Conservation (phyloP, 2,797 vertebrate species). For the Takifugu ocellatus region DNA sequence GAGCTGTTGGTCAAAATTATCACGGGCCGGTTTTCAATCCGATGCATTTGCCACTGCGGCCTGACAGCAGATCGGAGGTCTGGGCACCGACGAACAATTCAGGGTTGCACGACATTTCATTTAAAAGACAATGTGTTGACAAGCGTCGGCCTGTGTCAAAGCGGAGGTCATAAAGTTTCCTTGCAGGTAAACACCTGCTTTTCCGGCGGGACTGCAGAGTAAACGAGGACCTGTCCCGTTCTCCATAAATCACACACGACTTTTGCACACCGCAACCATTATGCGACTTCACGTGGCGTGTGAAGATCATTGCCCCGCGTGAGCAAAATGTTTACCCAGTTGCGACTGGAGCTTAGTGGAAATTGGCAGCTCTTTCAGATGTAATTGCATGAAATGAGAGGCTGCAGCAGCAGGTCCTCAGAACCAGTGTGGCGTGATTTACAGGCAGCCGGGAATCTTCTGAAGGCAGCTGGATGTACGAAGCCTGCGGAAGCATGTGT, state of each 20-base stretch:
- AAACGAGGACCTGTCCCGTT: not conserved
- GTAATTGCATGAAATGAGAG: slow-evolving; percentile 68
- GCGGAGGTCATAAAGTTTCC: not conserved
- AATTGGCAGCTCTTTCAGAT: slow-evolving; percentile 47
- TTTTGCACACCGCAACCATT: not conserved
- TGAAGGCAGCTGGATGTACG: slow-evolving; percentile 56
- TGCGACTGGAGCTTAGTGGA: slow-evolving; percentile 35
- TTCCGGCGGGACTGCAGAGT: not conserved
- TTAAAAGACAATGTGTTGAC: not conserved
- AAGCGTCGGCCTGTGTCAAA: slow-evolving; percentile 3
- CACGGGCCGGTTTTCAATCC: slow-evolving; percentile 25
- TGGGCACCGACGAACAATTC: slow-evolving; percentile 25
- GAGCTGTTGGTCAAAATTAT: slow-evolving; percentile 38
- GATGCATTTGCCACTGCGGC: slow-evolving; percentile 28
- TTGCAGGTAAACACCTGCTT: slow-evolving; percentile 7
- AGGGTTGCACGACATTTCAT: slow-evolving; percentile 20
- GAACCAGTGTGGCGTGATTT: slow-evolving; percentile 64
- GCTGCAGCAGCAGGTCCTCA: slow-evolving; percentile 60
- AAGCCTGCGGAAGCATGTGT: slow-evolving; percentile 38
- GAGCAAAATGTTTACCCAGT: slow-evolving; percentile 52
- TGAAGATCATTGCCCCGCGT: slow-evolving; percentile 32
- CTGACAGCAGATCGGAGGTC: slow-evolving; percentile 34
- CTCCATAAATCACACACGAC: slow-evolving; percentile 1
- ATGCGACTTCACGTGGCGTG: slow-evolving; percentile 10
- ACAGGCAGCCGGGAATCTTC: slow-evolving; percentile 58